Percentiles rank a stretch among this genome's conserved stretches.
These are phyloP conservation scores for Argyrosomus japonicus DNA, from an alignment of 2,113 vertebrate species.

Conservation along the genomic window DNA sequence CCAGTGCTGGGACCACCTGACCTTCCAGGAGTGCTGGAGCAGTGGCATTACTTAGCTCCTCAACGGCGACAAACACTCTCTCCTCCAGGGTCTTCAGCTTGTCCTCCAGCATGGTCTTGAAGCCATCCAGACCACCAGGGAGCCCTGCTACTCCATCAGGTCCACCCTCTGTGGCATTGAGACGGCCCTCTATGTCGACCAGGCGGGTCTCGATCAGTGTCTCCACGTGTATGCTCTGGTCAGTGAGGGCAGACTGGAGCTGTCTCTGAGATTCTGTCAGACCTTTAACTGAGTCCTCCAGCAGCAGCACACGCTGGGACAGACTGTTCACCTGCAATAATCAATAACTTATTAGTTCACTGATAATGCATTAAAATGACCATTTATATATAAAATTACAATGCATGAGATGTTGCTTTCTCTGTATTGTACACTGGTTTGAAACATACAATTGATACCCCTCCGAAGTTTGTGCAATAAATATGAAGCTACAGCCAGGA, in stretches of 20 bases:
- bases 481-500: not conserved
- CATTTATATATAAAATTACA: not conserved
- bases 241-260: slow-evolving; percentile 76
- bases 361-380: not conserved
- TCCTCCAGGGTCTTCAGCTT: slow-evolving; percentile 94
- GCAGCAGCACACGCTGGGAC: slow-evolving; percentile 86
- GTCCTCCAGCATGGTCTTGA: slow-evolving; percentile 88
- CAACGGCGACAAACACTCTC: slow-evolving; percentile 87
- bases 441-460: not conserved
- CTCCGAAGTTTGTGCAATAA: not conserved
- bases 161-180: slow-evolving; percentile 86
- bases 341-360: not conserved
- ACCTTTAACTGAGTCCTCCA: slow-evolving; percentile 90
- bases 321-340: slow-evolving; percentile 85
- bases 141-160: slow-evolving; percentile 68
- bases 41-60: slow-evolving; percentile 87
- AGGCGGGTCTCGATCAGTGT: slow-evolving; percentile 87
- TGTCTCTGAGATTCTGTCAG: slow-evolving; percentile 89
- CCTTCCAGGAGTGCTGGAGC: slow-evolving; percentile 85
- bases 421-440: not conserved
- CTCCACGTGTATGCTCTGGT: slow-evolving; percentile 85
- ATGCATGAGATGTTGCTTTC: not conserved
- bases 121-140: slow-evolving; percentile 84
- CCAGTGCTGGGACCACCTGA: slow-evolving; percentile 86
- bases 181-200: slow-evolving; percentile 86